Percentiles rank a stretch among this genome's conserved stretches.
Conservation (phyloP, 2,113 vertebrate species). For the Lagopus leucura region DNA sequence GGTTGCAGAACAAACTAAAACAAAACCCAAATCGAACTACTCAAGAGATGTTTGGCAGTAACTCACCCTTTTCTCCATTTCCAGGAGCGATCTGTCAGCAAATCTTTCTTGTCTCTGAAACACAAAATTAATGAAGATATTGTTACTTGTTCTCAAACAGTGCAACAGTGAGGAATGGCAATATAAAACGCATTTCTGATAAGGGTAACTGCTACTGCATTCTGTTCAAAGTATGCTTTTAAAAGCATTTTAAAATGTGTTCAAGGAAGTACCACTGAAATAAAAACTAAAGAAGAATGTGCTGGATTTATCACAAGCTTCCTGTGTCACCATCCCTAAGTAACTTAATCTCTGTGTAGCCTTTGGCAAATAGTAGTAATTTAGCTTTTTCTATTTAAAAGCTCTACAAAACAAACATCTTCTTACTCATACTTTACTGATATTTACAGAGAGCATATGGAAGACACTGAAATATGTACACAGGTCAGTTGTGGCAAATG, state of each 20-base stretch:
- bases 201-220: background rate
- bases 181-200: background rate
- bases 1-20: slow-evolving; percentile 4
- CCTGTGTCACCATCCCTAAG: background rate
- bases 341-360: background rate
- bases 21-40: background rate
- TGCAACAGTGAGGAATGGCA: background rate
- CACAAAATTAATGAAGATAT: slow-evolving; percentile 35
- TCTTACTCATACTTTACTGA: background rate
- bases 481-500: background rate
- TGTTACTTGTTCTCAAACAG: background rate
- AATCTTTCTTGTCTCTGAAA: slow-evolving; percentile 97
- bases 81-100: slow-evolving; percentile 95
- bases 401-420: background rate
- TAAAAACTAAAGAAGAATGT: background rate
- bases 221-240: background rate
- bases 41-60: slow-evolving; percentile 17
- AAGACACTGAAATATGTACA: background rate
- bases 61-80: slow-evolving; percentile 99
- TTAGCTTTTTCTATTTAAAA: background rate
- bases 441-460: background rate
- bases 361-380: background rate
- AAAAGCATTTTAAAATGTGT: background rate
- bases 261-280: slow-evolving; percentile 5
- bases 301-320: background rate